These are phyloP conservation scores for Pterostichus niger DNA, from an alignment of 2,888 invertebrate genomes.

Conservation along the genomic window DNA sequence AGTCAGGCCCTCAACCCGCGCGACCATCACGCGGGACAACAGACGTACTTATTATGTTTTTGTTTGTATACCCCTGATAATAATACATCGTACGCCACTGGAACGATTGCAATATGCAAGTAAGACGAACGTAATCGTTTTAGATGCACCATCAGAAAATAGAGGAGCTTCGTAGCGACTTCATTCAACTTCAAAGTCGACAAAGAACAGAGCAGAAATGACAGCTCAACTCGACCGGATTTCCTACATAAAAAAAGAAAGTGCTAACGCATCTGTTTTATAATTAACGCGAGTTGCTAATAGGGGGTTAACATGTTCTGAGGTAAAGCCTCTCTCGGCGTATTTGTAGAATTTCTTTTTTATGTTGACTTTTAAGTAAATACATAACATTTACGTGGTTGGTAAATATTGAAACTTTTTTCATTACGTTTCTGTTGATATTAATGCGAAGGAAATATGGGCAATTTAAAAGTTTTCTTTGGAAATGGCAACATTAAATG, in stretches of 20 bases:
- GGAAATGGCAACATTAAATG: background rate
- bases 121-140: conserved; percentile 1
- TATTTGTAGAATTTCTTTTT: background rate
- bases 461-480: conserved; percentile 7
- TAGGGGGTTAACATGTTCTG: background rate
- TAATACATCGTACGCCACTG: background rate
- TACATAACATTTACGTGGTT: background rate
- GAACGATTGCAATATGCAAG: background rate
- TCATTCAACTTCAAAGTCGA: conserved; percentile 1
- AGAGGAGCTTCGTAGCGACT: background rate
- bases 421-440: conserved; percentile 5
- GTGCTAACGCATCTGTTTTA: conserved; percentile 43
- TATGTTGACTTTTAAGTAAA: conserved; percentile 7
- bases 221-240: background rate
- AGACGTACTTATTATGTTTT: no score
- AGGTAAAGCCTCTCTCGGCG: background rate
- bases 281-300: conserved; percentile 26
- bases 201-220: background rate
- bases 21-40: no score
- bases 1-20: no score
- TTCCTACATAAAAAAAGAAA: conserved; percentile 2
- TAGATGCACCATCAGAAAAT: conserved; percentile 12
- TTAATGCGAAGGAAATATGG: background rate
- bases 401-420: background rate
- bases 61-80: background rate